Evolutionary conservation across 2,113 vertebrate species (phyloP), one percentile per base, ranked within the genome.

Genomic region (Vidua macroura): DNA sequence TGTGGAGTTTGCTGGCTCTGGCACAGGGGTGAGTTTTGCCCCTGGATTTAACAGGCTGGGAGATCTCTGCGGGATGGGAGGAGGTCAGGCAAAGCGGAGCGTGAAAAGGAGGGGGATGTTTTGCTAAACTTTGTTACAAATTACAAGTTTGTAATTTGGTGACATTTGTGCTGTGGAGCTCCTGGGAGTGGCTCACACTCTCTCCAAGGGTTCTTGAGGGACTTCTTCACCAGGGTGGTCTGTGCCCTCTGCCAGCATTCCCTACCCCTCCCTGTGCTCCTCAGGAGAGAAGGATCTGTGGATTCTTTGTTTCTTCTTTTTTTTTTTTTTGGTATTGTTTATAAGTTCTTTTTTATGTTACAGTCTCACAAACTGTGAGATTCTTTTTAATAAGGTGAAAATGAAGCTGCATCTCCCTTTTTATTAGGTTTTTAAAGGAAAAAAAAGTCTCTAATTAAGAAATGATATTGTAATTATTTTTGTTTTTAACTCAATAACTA

Each of bases 121-220:
- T 15, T 52, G 44, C 63, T 68, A 25, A 49, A 69, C 30, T 80
- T 41, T 15, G 7, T 76, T 33, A 3, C 59, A 6, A 23, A 58
- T 9, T 21, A 15, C 20, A 23, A n/a, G 15, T 56, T 23, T n/a
- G 33, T 21, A 10, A n/a, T 5, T n/a, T 58, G 33, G 9, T n/a
- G 55, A 15, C 10, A n/a, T 18, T 56, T 10, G 0, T 2, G 3
- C 6, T 9, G 27, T 12, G 53, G 84, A 60, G 35, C 68, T 62
- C 22, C 53, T 73, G 0, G 0, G 74, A 43, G 23, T 3, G 17
- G 52, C 21, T 67, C 31, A 19, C 4, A 5, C 8, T 2, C 17
- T 88, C 43, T 37, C 24, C 15, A 24, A 66, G 68, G 55, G 13
- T 39, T 68, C 53, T 41, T 25, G 19, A 28, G 25, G 49, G 30